phyloP scores from a whole-genome alignment of 2,888 invertebrate genomes.

The Cancer borealis region DNA sequence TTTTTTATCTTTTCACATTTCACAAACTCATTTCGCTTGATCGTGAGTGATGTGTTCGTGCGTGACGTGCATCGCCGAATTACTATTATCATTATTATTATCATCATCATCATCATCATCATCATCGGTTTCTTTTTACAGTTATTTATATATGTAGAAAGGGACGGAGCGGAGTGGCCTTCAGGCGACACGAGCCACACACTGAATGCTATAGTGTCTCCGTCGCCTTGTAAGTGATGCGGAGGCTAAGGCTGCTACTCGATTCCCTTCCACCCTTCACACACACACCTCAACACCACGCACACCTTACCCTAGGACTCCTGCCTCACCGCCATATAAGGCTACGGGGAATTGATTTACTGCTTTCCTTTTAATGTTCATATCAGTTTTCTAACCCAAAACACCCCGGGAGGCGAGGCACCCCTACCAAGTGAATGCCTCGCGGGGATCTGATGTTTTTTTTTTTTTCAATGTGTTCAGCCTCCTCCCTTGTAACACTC shows the following conservation, averaged over 20 bases:
- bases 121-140: neutral
- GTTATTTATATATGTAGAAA: neutral
- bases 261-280: neutral
- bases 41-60: too few species aligned
- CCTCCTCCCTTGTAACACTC: neutral
- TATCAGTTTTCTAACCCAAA: neutral
- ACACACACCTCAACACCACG: neutral
- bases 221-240: neutral
- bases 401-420: neutral
- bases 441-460: neutral
- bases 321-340: neutral
- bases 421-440: neutral
- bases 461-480: neutral
- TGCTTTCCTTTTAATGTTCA: neutral
- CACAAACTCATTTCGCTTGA: too few species aligned
- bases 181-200: neutral
- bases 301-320: neutral
- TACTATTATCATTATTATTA: neutral
- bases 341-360: neutral
- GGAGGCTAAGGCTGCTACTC: neutral
- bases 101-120: neutral
- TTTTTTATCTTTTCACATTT: too few species aligned
- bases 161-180: neutral
- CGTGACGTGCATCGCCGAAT: neutral
- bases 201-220: neutral